Conservation (phyloP, 23 tunicate species). For the Trididemnum nubilum region DNA sequence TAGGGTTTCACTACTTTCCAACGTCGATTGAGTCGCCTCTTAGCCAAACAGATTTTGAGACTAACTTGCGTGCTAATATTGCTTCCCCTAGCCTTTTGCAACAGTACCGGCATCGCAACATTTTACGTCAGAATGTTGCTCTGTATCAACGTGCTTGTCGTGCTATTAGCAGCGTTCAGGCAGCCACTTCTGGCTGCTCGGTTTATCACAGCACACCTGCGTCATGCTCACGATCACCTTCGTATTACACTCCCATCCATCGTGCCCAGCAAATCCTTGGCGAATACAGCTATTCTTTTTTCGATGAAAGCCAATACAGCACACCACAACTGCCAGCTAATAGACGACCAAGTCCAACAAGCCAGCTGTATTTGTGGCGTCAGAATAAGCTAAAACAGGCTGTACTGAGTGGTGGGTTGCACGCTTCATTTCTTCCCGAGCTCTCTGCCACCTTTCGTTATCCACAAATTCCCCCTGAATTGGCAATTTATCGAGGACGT, state of each 20-base stretch:
- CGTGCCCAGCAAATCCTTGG: not conserved
- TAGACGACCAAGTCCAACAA: constrained; percentile 18
- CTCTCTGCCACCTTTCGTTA: not conserved
- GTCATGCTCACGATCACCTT: not conserved
- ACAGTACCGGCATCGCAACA: constrained; percentile 39
- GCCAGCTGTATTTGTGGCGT: constrained; percentile 55
- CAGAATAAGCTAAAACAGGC: constrained; percentile 36
- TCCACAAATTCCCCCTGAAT: not conserved
- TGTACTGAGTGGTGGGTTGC: not conserved
- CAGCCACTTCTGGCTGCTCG: not conserved
- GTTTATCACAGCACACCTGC: not conserved
- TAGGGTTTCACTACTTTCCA: too few relatives aligned
- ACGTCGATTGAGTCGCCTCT: too few relatives aligned
- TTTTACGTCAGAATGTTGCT: constrained; percentile 33
- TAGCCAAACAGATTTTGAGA: not conserved
- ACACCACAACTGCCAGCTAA: not conserved
- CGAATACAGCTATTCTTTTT: not conserved
- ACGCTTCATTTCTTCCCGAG: not conserved
- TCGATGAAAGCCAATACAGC: constrained; percentile 16
- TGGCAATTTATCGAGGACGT: constrained; percentile 25
- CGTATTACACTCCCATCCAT: not conserved
- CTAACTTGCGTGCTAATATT: not conserved
- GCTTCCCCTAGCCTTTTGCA: not conserved
- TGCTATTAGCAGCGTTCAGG: not conserved
- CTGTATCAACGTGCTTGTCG: constrained; percentile 24